Evolutionary conservation across 2,888 invertebrate genomes (phyloP).

Genomic region (Lithophane leautieri): DNA sequence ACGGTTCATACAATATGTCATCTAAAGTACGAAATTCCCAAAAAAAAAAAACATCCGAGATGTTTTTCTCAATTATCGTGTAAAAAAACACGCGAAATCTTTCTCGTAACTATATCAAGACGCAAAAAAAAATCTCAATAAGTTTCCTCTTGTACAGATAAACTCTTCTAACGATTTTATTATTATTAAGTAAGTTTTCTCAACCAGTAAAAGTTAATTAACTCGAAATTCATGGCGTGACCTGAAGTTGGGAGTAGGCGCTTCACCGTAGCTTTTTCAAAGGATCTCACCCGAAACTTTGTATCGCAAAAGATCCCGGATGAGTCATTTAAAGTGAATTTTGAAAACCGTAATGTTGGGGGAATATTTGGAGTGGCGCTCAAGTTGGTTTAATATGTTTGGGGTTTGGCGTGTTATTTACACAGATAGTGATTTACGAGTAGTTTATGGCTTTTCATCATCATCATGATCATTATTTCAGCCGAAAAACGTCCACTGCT

Average conservation of each 20-base stretch:
- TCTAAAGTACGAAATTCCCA: neutral
- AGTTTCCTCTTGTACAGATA: conserved; percentile 47
- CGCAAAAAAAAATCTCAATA: conserved; percentile 35
- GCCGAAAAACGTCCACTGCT: too few species aligned
- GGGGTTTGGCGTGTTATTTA: neutral
- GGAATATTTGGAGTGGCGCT: conserved; percentile 34
- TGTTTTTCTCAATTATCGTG: neutral
- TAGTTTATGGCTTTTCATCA: neutral
- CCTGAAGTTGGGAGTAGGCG: conserved; percentile 76
- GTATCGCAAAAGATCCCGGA: conserved; percentile 74
- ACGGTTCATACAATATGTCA: neutral
- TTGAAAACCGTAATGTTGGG: conserved; percentile 66
- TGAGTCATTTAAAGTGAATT: conserved; percentile 81
- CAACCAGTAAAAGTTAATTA: conserved; percentile 74
- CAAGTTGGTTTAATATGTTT: conserved; percentile 35
- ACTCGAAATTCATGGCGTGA: conserved; percentile 79
- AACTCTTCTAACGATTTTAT: conserved; percentile 65
- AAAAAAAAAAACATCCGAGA: conserved; percentile 5
- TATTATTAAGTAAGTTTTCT: conserved; percentile 73
- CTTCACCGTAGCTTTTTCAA: conserved; percentile 78
- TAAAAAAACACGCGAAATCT: conserved; percentile 4
- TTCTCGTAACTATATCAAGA: conserved; percentile 26
- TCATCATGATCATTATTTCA: too few species aligned
- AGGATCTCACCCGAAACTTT: conserved; percentile 75
- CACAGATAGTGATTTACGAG: neutral